A percentile compares a stretch with the other conserved stretches of the same genome.
phyloP scores from a whole-genome alignment of 2,113 vertebrate species.

The Rhynchomys soricoides region DNA sequence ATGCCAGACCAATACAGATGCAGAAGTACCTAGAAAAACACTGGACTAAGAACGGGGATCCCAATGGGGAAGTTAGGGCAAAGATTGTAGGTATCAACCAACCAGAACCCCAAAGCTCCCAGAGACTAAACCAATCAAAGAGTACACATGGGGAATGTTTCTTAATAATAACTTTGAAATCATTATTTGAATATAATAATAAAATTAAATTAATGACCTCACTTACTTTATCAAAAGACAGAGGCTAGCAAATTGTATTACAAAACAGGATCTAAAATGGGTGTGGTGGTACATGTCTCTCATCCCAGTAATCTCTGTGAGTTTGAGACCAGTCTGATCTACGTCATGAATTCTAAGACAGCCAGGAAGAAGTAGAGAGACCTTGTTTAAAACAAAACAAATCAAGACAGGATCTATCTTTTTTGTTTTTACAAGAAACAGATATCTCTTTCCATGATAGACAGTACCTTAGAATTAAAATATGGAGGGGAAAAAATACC shows the following conservation, averaged over 20 bases:
- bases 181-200: too few relatives aligned
- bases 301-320: background rate
- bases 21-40: too few relatives aligned
- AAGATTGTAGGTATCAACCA: too few relatives aligned
- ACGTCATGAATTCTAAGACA: background rate
- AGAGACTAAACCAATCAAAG: too few relatives aligned
- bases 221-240: background rate
- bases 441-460: background rate
- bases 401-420: background rate
- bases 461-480: background rate
- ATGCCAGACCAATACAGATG: too few relatives aligned
- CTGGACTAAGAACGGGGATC: too few relatives aligned
- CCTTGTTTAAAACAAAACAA: background rate
- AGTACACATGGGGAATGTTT: too few relatives aligned
- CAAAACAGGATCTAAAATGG: background rate
- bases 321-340: background rate
- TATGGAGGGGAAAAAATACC: background rate
- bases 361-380: background rate
- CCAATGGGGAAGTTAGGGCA: too few relatives aligned
- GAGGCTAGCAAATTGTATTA: background rate
- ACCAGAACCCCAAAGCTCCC: too few relatives aligned
- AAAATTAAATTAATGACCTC: background rate
- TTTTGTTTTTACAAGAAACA: background rate
- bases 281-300: background rate
- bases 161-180: background rate